Evolutionary conservation across 2,113 vertebrate genomes (phyloP).

Genomic region (Ellobius talpinus): DNA sequence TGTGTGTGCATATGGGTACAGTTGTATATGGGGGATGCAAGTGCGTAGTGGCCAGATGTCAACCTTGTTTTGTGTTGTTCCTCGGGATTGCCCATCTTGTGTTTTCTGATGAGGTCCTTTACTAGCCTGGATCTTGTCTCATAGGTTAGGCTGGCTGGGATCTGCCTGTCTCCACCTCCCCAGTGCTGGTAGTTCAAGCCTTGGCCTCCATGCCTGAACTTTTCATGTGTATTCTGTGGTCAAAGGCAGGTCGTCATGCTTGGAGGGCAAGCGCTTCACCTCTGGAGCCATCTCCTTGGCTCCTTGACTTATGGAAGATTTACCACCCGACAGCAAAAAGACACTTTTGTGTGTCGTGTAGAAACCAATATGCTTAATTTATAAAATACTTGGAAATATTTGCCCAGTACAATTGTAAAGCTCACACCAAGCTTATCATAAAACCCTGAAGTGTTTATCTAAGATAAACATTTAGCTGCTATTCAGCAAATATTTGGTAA

Average conservation of each 20-base stretch:
- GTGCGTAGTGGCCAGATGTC: background rate
- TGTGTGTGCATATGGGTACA: too few relatives aligned
- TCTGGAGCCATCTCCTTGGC: background rate
- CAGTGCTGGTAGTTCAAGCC: background rate
- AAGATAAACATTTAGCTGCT: constrained; percentile 56
- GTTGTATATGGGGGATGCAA: too few relatives aligned
- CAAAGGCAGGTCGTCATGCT: background rate
- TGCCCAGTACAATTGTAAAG: constrained; percentile 13
- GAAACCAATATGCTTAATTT: constrained; percentile 7
- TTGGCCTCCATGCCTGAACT: background rate
- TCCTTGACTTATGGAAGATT: background rate
- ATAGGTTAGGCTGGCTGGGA: background rate
- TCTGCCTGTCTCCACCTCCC: background rate
- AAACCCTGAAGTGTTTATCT: constrained; percentile 39
- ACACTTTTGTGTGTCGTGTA: background rate
- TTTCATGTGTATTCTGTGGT: background rate
- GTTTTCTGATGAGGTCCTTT: background rate
- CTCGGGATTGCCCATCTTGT: background rate
- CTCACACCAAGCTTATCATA: constrained; percentile 13
- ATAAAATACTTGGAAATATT: constrained; percentile 55
- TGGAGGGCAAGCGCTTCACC: background rate
- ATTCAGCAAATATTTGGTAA: constrained; percentile 61
- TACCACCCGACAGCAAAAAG: background rate
- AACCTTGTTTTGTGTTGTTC: background rate
- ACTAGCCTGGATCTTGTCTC: background rate